phyloP scores from a whole-genome alignment of 2,888 invertebrate genomes.

The Beris chalybata region DNA sequence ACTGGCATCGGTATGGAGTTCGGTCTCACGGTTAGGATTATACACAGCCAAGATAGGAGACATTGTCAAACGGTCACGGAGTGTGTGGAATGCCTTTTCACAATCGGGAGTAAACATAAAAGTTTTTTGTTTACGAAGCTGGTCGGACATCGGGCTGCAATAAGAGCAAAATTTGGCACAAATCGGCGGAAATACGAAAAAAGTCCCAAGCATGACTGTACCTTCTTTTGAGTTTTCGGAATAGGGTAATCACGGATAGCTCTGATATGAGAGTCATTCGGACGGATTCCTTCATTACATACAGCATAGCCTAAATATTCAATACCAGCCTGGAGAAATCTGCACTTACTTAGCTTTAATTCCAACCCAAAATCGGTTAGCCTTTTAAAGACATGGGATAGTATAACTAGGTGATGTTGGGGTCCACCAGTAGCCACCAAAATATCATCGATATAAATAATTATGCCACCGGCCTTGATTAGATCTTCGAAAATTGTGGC shows the following conservation, averaged over 20 bases:
- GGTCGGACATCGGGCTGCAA: constrained; percentile 23
- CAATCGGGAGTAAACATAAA: constrained; percentile 9
- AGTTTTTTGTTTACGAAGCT: constrained; percentile 5
- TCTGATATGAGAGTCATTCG: constrained; percentile 7
- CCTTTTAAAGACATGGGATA: constrained; percentile 26
- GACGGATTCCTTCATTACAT: constrained; percentile 8
- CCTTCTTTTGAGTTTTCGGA: constrained; percentile 13
- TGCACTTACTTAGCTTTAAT: constrained; percentile 40
- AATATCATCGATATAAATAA: constrained; percentile 38
- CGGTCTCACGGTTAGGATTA: constrained; percentile 39
- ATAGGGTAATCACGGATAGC: constrained; percentile 24
- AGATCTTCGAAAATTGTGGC: constrained; percentile 21
- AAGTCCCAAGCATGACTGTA: constrained; percentile 41
- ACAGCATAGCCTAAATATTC: constrained; percentile 28
- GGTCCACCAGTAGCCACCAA: constrained; percentile 30
- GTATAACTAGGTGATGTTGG: constrained; percentile 32
- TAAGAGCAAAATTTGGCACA: constrained; percentile 40
- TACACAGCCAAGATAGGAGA: constrained; percentile 45
- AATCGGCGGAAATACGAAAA: constrained; percentile 43
- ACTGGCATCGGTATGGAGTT: constrained; percentile 46
- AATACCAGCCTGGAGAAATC: constrained; percentile 31
- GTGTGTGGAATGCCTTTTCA: constrained; percentile 10
- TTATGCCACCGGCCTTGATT: constrained; percentile 24
- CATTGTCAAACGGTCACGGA: neutral
- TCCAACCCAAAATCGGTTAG: constrained; percentile 36